phyloP scores from a whole-genome alignment of 2,113 vertebrate species.

The Epinephelus fuscoguttatus region DNA sequence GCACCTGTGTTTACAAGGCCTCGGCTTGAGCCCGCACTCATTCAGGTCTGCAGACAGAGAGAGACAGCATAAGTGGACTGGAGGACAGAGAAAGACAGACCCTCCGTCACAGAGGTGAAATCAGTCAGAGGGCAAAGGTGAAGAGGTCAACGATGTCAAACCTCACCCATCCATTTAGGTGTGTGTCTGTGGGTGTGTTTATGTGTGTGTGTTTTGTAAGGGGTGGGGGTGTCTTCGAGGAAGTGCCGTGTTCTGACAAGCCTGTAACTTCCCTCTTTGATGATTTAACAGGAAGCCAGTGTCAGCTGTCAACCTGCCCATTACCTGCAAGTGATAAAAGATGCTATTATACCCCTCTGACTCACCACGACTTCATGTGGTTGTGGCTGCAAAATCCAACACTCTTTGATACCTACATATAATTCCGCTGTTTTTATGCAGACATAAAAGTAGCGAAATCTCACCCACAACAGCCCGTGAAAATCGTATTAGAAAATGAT shows the following conservation, averaged over 20 bases:
- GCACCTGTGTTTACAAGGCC: slow-evolving; percentile 96
- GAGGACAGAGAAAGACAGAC: slow-evolving; percentile 21
- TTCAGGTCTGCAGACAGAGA: slow-evolving; percentile 91
- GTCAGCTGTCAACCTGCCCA: slow-evolving; percentile 63
- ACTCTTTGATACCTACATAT: slow-evolving; percentile 22
- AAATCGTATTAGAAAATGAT: slow-evolving; percentile 60
- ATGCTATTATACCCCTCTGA: slow-evolving; percentile 59
- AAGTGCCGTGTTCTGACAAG: slow-evolving; percentile 73
- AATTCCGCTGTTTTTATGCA: slow-evolving; percentile 45
- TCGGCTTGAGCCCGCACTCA: slow-evolving; percentile 95
- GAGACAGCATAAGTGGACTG: slow-evolving; percentile 43
- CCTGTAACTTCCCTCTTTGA: slow-evolving; percentile 64
- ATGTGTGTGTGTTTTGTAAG: slow-evolving; percentile 39
- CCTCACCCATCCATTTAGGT: slow-evolving; percentile 51
- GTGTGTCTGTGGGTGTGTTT: slow-evolving; percentile 30
- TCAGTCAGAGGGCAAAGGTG: slow-evolving; percentile 69
- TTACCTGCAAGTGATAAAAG: slow-evolving; percentile 68
- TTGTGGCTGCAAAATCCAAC: slow-evolving; percentile 30
- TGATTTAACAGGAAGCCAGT: slow-evolving; percentile 67
- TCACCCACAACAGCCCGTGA: slow-evolving; percentile 35
- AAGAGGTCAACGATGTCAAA: slow-evolving; percentile 62
- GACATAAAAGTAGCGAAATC: slow-evolving; percentile 37
- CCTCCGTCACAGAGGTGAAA: slow-evolving; percentile 24
- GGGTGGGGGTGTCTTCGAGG: slow-evolving; percentile 29
- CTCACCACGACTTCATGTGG: slow-evolving; percentile 41